Evolutionary conservation across 2,113 vertebrate species (phyloP).

Genomic region (Motacilla tschutschensis): DNA sequence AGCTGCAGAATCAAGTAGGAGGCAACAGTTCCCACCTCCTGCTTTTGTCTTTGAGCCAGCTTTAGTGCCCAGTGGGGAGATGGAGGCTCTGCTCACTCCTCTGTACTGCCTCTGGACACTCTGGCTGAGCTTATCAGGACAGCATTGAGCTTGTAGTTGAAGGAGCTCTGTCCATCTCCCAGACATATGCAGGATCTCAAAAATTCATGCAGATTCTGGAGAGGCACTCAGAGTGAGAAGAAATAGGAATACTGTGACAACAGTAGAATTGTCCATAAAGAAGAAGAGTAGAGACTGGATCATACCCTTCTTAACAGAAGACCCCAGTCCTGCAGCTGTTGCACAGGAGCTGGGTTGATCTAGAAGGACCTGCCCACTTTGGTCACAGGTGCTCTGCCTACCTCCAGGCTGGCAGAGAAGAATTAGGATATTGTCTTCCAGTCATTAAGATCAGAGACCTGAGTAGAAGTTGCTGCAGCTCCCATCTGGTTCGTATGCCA

Average conservation of each 20-base stretch:
- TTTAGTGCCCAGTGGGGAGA: not conserved
- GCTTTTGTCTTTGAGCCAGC: not conserved
- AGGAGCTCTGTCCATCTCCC: not conserved
- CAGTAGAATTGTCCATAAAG: not conserved
- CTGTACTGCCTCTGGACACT: not conserved
- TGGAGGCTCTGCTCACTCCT: not conserved
- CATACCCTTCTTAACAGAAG: not conserved
- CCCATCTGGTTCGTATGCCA: not conserved
- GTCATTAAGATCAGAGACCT: not conserved
- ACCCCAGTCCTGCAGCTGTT: not conserved
- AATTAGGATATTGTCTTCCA: not conserved
- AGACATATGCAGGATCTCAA: not conserved
- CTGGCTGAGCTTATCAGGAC: not conserved
- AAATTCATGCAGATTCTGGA: not conserved
- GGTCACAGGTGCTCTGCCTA: not conserved
- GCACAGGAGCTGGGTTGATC: not conserved
- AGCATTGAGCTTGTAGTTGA: not conserved
- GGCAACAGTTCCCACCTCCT: not conserved
- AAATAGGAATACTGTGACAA: not conserved
- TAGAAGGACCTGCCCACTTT: not conserved
- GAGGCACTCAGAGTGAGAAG: not conserved
- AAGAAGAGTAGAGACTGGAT: not conserved
- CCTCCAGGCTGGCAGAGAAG: not conserved
- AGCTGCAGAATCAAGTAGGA: not conserved
- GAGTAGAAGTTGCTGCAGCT: not conserved